Evolutionary conservation across 1,140 invertebrate genomes (phyloP).

Genomic region (Sycophila sp.): DNA sequence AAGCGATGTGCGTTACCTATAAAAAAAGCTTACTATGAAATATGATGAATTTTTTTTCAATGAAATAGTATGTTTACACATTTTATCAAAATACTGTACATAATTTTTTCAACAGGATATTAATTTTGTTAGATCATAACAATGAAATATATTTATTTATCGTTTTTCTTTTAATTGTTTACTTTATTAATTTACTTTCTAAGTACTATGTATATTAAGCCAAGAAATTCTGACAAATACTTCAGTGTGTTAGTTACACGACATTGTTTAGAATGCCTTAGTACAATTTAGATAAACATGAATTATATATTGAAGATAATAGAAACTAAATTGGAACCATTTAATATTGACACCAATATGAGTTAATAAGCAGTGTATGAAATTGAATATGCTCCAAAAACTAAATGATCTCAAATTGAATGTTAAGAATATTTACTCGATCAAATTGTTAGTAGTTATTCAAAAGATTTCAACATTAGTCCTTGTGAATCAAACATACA

Average conservation of each 20-base stretch:
- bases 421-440: background rate
- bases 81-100: background rate
- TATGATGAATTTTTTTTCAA: too few relatives aligned
- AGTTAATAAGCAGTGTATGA: background rate
- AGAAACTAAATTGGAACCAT: background rate
- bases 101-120: slow-evolving; percentile 4
- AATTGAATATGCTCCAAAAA: background rate
- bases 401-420: too few relatives aligned
- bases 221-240: background rate
- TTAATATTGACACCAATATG: background rate
- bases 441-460: background rate
- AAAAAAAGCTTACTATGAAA: slow-evolving; percentile 6
- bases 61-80: background rate
- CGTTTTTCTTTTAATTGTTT: background rate
- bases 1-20: slow-evolving; percentile 10
- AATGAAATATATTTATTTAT: background rate
- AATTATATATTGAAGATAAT: background rate
- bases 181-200: background rate
- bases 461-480: background rate
- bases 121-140: background rate
- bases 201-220: background rate
- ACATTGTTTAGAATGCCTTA: background rate
- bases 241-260: background rate
- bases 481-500: background rate
- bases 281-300: background rate